Evolutionary conservation across 2,797 vertebrate species (phyloP), one percentile per base, ranked within the genome.

Genomic region (Acanthopagrus latus): DNA sequence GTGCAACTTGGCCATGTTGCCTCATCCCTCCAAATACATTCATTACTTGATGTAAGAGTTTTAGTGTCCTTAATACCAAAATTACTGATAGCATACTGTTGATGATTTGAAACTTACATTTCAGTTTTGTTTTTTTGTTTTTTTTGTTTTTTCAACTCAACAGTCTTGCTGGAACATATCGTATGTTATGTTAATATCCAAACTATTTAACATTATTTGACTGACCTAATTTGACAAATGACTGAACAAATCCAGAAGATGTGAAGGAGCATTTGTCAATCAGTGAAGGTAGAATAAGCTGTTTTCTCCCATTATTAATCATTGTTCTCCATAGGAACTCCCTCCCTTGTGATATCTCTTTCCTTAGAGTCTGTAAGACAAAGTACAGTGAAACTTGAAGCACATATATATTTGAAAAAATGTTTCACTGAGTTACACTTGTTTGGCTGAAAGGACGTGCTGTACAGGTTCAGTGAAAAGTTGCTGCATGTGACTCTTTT

Each of bases 401-500:
- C 78, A 85, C 77, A 84, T 63, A 65, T 78, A 65, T 76, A 68
- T 81, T 74, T 57, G 25, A 75, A 69, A 67, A 57, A 57, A 29
- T 48, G 12, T 74, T 83, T 82, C 54, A 79, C 64, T 63, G 44
- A 76, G 56, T 77, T 63, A 7, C 29, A 62, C 56, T 64, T 82
- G 76, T 83, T 69, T 73, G 63, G 64, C 71, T 83, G 83, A 82
- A 76, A 83, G 74, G 76, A 77, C 55, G 59, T 82, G 71, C 71
- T 92, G 92, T 93, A 92, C 82, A 91, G 78, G 90, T 78, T 71
- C 64, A 83, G 81, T 84, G 74, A 66, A 80, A 86, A 72, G 62
- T 81, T 84, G 73, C 76, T 94, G 94, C 94, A 95, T 94, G 94
- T 92, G 89, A 86, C 85, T 91, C 82, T 89, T 92, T 94, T 90